Conservation (phyloP, 2,797 vertebrate species). For the Orientallactaga sibirica region DNA sequence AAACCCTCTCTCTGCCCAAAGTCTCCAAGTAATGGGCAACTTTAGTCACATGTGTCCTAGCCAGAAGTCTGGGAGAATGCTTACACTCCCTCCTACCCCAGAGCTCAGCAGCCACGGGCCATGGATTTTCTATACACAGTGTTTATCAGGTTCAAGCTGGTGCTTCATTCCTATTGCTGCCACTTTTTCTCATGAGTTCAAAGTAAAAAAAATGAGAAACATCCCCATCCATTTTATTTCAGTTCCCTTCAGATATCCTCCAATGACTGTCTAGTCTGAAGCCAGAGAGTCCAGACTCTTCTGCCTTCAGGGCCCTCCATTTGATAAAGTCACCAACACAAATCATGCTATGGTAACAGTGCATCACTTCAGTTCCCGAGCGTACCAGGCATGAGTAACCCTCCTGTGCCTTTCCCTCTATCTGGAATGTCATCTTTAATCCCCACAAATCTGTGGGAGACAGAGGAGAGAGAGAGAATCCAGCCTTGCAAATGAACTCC, state of each 20-base stretch:
- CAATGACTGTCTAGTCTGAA: background rate
- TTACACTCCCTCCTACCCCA: too few relatives aligned
- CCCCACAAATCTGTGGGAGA: too few relatives aligned
- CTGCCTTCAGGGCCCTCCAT: background rate
- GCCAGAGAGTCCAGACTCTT: background rate
- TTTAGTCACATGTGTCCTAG: background rate
- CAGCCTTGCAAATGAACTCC: too few relatives aligned
- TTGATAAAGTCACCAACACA: too few relatives aligned
- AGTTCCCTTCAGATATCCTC: background rate
- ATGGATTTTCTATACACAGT: background rate
- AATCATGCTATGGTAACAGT: fast-evolving
- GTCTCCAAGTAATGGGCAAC: background rate
- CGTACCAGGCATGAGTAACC: background rate
- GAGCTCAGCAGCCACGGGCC: background rate
- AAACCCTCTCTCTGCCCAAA: background rate
- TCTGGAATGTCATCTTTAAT: too few relatives aligned
- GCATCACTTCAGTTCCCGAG: background rate
- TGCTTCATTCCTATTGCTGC: background rate
- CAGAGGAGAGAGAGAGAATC: too few relatives aligned
- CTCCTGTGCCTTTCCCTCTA: background rate
- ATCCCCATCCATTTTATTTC: background rate
- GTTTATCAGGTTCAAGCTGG: background rate
- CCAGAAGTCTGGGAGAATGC: background rate
- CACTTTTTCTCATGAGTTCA: too few relatives aligned
- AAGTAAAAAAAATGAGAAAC: too few relatives aligned